Percentiles rank a stretch among this genome's conserved stretches.
These are phyloP conservation scores for Danio choprae DNA, from an alignment of 2,797 vertebrate species.

Conservation along the genomic window DNA sequence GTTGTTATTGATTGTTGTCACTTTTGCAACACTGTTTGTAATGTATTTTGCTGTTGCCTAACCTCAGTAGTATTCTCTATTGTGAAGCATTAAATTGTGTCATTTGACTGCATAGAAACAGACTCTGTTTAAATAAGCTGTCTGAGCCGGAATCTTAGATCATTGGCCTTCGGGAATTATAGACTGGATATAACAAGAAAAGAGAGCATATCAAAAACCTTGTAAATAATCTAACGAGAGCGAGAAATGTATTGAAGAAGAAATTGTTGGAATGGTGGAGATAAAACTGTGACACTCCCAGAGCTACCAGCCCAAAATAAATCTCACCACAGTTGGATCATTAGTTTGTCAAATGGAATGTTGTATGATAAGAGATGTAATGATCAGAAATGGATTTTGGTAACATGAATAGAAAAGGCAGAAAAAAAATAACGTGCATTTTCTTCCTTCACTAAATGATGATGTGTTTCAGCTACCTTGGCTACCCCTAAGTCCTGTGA, in stretches of 20 bases:
- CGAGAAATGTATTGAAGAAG: conserved; percentile 34
- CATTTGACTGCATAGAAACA: conserved; percentile 14
- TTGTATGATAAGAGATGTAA: neutral
- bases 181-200: conserved; percentile 21
- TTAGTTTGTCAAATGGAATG: conserved; percentile 30
- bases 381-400: neutral
- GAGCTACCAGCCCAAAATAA: conserved; percentile 11
- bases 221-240: conserved; percentile 37
- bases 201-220: conserved; percentile 15
- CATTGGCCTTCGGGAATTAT: conserved; percentile 31
- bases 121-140: neutral
- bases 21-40: neutral
- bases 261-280: conserved; percentile 21
- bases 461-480: neutral
- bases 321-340: conserved; percentile 10
- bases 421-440: conserved; percentile 1
- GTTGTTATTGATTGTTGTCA: neutral
- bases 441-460: neutral
- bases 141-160: conserved; percentile 7
- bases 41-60: neutral
- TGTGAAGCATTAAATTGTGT: neutral
- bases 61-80: neutral
- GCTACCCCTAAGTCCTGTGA: neutral
- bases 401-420: neutral
- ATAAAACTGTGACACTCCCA: conserved; percentile 36